A percentile compares a stretch with the other conserved stretches of the same genome.
Conservation (phyloP, 2,797 vertebrate genomes). For the Parambassis ranga region DNA sequence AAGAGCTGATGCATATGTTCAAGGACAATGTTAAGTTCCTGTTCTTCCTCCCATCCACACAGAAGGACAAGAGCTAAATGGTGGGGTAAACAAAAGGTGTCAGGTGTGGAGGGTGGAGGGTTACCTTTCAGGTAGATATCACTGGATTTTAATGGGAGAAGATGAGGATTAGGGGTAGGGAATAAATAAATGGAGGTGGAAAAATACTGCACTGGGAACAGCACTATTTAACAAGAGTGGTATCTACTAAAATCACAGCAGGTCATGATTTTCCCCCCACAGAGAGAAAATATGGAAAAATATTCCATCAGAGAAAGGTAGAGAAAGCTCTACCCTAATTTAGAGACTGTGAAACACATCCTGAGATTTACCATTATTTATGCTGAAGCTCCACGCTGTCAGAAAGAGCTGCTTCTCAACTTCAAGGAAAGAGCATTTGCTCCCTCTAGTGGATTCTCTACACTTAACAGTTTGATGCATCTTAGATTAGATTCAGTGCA, state of each 20-base stretch:
- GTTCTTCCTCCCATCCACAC: conserved; percentile 2
- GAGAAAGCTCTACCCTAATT: neutral
- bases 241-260: neutral
- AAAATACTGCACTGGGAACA: neutral
- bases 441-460: conserved; percentile 26
- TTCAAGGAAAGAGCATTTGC: conserved; percentile 22
- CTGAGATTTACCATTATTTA: neutral
- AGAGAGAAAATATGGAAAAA: neutral
- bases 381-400: neutral
- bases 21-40: neutral
- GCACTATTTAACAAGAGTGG: neutral
- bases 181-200: neutral
- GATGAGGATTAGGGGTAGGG: neutral
- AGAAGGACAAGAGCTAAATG: neutral
- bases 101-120: neutral
- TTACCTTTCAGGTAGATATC: neutral
- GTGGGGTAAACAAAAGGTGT: conserved; percentile 1
- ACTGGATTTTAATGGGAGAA: neutral
- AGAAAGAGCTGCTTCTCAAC: neutral
- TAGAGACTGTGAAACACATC: neutral
- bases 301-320: neutral
- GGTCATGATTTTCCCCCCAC: neutral
- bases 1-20: neutral
- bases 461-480: neutral
- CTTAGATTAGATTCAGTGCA: neutral